phyloP scores from a whole-genome alignment of 2,888 invertebrate genomes.

The Ennomos erosarius region DNA sequence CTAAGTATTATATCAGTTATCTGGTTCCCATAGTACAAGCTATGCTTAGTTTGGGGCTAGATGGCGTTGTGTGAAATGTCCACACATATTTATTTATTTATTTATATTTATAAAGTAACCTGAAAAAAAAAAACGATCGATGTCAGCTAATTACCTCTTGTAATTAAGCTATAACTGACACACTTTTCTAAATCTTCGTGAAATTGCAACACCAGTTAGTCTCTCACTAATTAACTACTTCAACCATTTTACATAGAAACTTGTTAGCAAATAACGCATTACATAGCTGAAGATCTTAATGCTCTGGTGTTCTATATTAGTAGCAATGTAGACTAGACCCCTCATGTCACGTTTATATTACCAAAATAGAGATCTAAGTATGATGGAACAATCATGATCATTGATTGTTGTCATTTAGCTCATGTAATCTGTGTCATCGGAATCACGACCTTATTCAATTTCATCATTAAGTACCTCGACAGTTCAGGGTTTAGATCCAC shows the following conservation, averaged over 20 bases:
- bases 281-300: not conserved
- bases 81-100: no score
- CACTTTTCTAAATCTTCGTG: no score
- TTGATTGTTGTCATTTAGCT: constrained; percentile 32
- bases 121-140: no score
- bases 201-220: no score
- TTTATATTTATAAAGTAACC: no score
- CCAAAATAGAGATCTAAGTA: constrained; percentile 1
- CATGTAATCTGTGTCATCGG: constrained; percentile 50
- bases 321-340: constrained; percentile 5
- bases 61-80: no score
- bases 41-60: no score
- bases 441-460: constrained; percentile 48
- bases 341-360: not conserved
- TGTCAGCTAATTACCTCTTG: no score
- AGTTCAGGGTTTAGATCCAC: constrained; percentile 5
- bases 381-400: not conserved
- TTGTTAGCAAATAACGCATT: not conserved
- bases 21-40: no score
- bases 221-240: no score
- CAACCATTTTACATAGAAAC: constrained; percentile 3
- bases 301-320: not conserved
- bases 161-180: no score
- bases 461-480: constrained; percentile 41
- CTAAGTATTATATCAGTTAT: no score